Base-by-base conservation (phyloP, 2,797 vertebrate genomes). In the Anguilla anguilla region DNA sequence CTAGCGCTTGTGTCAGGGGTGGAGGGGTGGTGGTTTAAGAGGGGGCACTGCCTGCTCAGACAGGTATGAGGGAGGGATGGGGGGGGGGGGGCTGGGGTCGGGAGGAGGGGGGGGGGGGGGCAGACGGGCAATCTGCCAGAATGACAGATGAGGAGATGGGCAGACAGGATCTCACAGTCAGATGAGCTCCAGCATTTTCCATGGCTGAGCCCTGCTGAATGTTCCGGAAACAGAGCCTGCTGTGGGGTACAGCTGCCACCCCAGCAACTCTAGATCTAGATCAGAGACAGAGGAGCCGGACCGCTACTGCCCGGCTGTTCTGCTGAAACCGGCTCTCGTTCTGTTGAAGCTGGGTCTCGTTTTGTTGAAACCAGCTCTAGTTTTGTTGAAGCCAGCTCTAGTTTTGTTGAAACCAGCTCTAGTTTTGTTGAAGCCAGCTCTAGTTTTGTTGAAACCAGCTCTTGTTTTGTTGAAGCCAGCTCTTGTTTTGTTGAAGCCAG, bases 101-200 rank as follows among this genome's bases (percentile, higher is more conserved):
- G 55, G 64, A 43, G 25, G n/a, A 83, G 84, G 31, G 64, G 49
- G 86, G 81, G 81, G 59, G 57, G 35, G 25, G 25, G 82, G 86
- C 61, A 46, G 3, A 22, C 0, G 39, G 59, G 87, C 46, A 55
- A 59, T 61, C 83, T 84, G 86, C 55, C 3, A 64, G 81, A 87
- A 46, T 84, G 86, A 39, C 59, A 69, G 87, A 87, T 88, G 85
- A 85, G 74, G 87, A 57, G 25, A 91, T 4, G 3, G 86, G 90
- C 89, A 94, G 0, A 89, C 91, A 91, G 91, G 91, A 90, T 90
- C 90, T 93, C 92, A 92, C 92, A 86, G 89, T 95, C 93, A 94
- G 88, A 91, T 49, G 87, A 77, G 87, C 72, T 89, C 85, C 89
- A 89, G 90, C 77, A 91, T 93, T 93, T 94, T 95, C 94, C 93